These are phyloP conservation scores for Bicyclus anynana DNA, from an alignment of 1,140 invertebrate species.

Conservation along the genomic window DNA sequence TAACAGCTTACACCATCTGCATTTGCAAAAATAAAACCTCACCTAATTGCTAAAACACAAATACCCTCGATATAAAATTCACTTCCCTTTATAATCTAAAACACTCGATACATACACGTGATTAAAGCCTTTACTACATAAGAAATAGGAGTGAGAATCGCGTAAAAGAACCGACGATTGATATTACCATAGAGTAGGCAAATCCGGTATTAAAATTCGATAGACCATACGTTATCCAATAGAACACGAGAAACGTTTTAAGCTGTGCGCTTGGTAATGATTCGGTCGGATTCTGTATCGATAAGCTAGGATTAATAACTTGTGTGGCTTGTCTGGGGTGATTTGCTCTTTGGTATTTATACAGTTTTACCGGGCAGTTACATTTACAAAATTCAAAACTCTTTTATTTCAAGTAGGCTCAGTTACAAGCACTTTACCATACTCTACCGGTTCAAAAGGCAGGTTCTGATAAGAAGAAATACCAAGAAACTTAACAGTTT, in stretches of 20 bases:
- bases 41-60: slow-evolving; percentile 18
- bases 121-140: slow-evolving; percentile 26
- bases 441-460: no score
- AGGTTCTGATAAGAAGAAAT: no score
- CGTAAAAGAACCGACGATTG: slow-evolving; percentile 31
- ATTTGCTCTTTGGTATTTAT: neutral
- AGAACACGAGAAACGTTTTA: slow-evolving; percentile 64
- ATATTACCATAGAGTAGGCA: slow-evolving; percentile 57
- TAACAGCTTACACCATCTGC: no score
- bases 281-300: slow-evolving; percentile 34
- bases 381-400: neutral
- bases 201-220: slow-evolving; percentile 68
- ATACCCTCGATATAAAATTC: slow-evolving; percentile 18
- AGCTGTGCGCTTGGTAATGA: slow-evolving; percentile 46
- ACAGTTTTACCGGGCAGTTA: neutral
- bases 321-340: neutral
- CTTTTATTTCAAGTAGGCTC: no score
- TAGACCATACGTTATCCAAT: slow-evolving; percentile 61
- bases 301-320: slow-evolving; percentile 36
- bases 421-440: no score
- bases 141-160: slow-evolving; percentile 36
- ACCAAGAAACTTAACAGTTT: no score
- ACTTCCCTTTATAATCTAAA: slow-evolving; percentile 15
- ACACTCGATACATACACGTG: slow-evolving; percentile 12
- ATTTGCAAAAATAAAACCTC: neutral